Evolutionary conservation across 1,140 invertebrate genomes (phyloP), one percentile per base, ranked within the genome.

Genomic region (Musca vetustissima): DNA sequence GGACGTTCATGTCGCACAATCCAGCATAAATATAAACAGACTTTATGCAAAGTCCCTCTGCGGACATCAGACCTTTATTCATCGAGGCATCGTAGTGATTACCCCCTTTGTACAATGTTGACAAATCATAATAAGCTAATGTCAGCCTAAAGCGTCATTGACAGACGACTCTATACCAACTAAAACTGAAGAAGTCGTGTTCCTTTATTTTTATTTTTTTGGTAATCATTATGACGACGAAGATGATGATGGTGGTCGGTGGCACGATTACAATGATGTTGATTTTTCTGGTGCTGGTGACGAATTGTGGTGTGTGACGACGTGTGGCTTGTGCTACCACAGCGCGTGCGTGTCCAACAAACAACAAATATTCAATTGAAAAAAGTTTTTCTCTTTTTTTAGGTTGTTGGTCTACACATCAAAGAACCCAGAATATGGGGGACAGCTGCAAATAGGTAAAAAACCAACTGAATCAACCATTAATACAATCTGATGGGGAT

Each of bases 391-490:
- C 53, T 24, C 11, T 55, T 55, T 24, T 24, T n/a, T n/a, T n/a
- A n/a, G n/a, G n/a, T n/a, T 15, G 53, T 55, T 55, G 21, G n/a
- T n/a, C n/a, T 55, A 24, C 21, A 59, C 55, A 32, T 59, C 24
- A 50, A 61, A 50, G 22, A 32, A 8, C 22, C 48, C 22, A 50
- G 53, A 36, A 22, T 52, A 64, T 68, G 55, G 25, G 47, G 67
- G 57, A 61, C 67, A 68, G 67, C 67, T 68, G 67, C 67, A 68
- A 61, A 32, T 59, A 59, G 55, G 55, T 59, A 59, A 59, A 59
- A 28, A 17, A 28, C n/a, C n/a, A n/a, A 28, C 28, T 32, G 24
- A 25, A 59, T 59, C 36, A 43, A 43, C 36, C 36, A 43, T 43
- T 43, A 43, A 59, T n/a, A 59, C 24, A 25, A 24, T 11, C 49